These are phyloP conservation scores for Aix galericulata DNA, from an alignment of 2,113 vertebrate species.

Conservation along the genomic window DNA sequence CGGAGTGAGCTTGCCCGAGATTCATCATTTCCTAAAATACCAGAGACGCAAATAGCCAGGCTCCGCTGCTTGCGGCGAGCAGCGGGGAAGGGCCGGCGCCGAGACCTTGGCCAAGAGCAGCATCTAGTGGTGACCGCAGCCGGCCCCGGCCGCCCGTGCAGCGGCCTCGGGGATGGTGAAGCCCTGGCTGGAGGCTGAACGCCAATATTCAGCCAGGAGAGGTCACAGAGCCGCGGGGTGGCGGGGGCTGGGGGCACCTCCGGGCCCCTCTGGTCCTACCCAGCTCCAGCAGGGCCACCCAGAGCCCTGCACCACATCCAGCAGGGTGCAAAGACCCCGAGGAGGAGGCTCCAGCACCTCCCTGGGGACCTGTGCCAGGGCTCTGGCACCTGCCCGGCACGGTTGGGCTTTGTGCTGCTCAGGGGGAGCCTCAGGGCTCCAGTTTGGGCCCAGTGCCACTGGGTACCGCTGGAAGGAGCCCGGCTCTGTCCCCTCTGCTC, in stretches of 20 bases:
- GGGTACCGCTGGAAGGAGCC: too few relatives aligned
- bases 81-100: neutral
- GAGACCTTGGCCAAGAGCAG: constrained; percentile 15
- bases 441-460: too few relatives aligned
- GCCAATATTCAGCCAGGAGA: neutral
- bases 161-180: neutral
- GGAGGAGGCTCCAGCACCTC: too few relatives aligned
- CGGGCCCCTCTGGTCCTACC: too few relatives aligned
- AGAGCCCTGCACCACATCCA: neutral
- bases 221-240: neutral
- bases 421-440: too few relatives aligned
- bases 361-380: too few relatives aligned
- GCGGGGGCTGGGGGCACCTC: neutral
- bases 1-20: rapidly evolving
- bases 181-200: neutral
- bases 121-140: neutral
- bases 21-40: neutral
- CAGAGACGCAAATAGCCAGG: too few relatives aligned
- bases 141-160: too few relatives aligned
- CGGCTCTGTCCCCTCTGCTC: too few relatives aligned
- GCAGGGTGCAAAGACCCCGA: neutral
- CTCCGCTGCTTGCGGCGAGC: neutral
- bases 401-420: too few relatives aligned
- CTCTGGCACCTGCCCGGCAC: too few relatives aligned
- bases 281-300: too few relatives aligned